phyloP scores from a whole-genome alignment of 2,888 invertebrate species.

The Synergus gifuensis region DNA sequence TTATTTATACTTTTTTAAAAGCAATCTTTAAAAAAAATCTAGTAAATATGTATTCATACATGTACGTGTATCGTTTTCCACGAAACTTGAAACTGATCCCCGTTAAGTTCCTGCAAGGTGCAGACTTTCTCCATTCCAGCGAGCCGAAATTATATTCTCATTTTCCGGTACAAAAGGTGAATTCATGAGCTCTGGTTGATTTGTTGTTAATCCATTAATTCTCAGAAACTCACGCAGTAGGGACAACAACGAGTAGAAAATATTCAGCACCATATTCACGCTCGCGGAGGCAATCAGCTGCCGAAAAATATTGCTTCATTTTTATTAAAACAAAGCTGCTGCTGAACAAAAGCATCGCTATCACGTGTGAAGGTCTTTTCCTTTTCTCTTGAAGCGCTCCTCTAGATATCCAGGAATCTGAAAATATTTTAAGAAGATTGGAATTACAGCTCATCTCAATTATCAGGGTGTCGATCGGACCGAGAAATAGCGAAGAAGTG shows the following conservation, averaged over 20 bases:
- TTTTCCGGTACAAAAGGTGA: constrained; percentile 37
- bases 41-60: constrained; percentile 8
- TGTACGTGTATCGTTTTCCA: background rate
- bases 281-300: constrained; percentile 56
- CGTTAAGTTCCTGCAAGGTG: constrained; percentile 7
- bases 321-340: constrained; percentile 57
- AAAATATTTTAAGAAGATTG: constrained; percentile 69
- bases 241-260: constrained; percentile 47
- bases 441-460: constrained; percentile 43
- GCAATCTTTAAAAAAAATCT: constrained; percentile 20
- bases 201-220: constrained; percentile 2
- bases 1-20: constrained; percentile 36
- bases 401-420: constrained; percentile 82
- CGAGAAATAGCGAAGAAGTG: background rate
- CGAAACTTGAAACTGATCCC: constrained; percentile 4
- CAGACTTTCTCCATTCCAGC: background rate
- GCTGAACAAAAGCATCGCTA: constrained; percentile 64
- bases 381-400: constrained; percentile 79
- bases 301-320: constrained; percentile 46
- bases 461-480: background rate
- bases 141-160: background rate
- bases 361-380: constrained; percentile 73
- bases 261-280: constrained; percentile 50
- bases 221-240: constrained; percentile 28
- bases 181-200: constrained; percentile 1